Evolutionary conservation across 2,113 vertebrate genomes (phyloP).

Genomic region (Ia io): DNA sequence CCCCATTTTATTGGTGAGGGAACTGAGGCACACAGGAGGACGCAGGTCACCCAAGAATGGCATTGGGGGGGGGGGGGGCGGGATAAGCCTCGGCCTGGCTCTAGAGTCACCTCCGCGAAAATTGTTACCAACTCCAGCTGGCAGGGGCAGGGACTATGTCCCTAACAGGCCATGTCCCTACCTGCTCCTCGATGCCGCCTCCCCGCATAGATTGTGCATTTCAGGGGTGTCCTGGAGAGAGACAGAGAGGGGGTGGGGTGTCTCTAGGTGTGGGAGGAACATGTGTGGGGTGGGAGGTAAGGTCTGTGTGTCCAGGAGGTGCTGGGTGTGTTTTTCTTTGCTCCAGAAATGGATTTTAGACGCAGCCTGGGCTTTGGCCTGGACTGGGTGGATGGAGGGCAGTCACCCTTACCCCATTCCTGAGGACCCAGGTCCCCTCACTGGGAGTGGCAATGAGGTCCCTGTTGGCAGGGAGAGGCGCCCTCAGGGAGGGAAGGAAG

Average conservation of each 20-base stretch:
- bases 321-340: not conserved
- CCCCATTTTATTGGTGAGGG: not conserved
- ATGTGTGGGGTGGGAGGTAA: not conserved
- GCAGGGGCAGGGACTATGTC: too few species aligned
- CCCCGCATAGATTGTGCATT: not conserved
- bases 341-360: not conserved
- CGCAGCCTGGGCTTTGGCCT: not conserved
- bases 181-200: not conserved
- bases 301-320: not conserved
- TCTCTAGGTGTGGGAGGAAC: too few species aligned
- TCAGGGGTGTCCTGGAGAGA: not conserved
- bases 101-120: not conserved
- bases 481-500: not conserved
- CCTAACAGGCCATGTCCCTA: not conserved
- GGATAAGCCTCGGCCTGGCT: not conserved
- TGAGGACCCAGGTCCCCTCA: not conserved
- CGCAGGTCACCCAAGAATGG: not conserved
- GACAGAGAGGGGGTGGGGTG: not conserved
- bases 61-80: too few species aligned
- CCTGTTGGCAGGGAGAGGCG: not conserved
- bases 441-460: not conserved
- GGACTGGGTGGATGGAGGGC: not conserved
- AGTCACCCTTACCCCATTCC: not conserved
- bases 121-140: not conserved
- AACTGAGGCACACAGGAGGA: not conserved